A percentile compares a stretch with the other conserved stretches of the same genome.
Conservation (phyloP, 2,113 vertebrate genomes). For the Rhinoptilus africanus region DNA sequence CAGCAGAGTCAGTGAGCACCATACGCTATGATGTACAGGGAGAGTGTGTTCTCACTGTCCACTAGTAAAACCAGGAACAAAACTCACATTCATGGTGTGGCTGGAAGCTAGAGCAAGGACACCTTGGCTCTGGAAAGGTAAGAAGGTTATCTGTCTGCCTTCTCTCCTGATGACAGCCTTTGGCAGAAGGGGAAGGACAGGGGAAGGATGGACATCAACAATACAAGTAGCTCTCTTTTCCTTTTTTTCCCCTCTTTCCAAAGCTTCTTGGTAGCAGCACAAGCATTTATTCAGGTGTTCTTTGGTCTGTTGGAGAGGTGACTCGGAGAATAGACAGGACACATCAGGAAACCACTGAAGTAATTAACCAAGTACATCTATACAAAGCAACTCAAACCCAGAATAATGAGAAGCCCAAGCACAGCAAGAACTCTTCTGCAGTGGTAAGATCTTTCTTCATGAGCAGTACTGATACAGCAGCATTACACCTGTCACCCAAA, state of each 20-base stretch:
- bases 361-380: not conserved
- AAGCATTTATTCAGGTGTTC: not conserved
- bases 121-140: not conserved
- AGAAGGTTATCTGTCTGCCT: not conserved
- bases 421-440: not conserved
- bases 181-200: not conserved
- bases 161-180: not conserved
- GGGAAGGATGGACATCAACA: not conserved
- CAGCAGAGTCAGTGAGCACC: not conserved
- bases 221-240: not conserved
- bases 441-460: not conserved
- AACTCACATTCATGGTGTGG: not conserved
- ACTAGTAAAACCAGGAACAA: not conserved
- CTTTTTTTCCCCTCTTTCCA: not conserved
- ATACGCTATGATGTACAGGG: not conserved
- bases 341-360: not conserved
- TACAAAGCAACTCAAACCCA: not conserved
- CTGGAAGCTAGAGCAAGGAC: not conserved
- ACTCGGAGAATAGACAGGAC: not conserved
- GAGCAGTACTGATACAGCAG: not conserved
- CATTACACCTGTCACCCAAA: accelerated
- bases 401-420: not conserved
- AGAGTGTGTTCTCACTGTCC: not conserved
- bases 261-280: not conserved
- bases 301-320: not conserved